phyloP scores from a whole-genome alignment of 1,140 invertebrate species.

The Myzus persicae region DNA sequence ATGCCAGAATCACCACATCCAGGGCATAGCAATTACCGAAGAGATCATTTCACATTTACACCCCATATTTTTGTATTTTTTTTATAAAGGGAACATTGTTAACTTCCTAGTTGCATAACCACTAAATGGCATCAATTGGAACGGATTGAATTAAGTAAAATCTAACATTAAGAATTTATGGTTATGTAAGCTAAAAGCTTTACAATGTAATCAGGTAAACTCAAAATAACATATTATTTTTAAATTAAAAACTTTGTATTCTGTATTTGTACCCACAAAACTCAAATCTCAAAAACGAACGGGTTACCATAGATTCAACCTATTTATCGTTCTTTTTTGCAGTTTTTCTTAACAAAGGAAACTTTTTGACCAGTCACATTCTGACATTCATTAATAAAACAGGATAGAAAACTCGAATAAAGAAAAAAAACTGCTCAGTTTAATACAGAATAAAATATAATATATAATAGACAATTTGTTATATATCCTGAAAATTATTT shows the following conservation, averaged over 20 bases:
- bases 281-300: no score
- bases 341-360: not conserved
- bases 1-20: no score
- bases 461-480: no score
- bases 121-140: not conserved
- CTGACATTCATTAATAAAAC: not conserved
- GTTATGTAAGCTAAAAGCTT: not conserved
- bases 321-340: not conserved
- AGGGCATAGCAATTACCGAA: no score
- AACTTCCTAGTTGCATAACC: not conserved
- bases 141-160: not conserved
- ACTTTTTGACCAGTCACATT: not conserved
- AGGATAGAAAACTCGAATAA: not conserved
- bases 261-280: no score
- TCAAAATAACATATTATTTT: no score
- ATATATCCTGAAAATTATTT: no score
- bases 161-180: not conserved
- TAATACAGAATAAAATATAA: not conserved
- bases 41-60: no score
- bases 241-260: no score
- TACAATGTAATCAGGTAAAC: no score
- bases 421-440: not conserved
- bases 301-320: no score
- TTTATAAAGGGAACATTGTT: not conserved
- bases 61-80: no score